A percentile compares a stretch with the other conserved stretches of the same genome.
These are phyloP conservation scores for Melopsittacus undulatus DNA, from an alignment of 2,797 vertebrate genomes.

Conservation along the genomic window DNA sequence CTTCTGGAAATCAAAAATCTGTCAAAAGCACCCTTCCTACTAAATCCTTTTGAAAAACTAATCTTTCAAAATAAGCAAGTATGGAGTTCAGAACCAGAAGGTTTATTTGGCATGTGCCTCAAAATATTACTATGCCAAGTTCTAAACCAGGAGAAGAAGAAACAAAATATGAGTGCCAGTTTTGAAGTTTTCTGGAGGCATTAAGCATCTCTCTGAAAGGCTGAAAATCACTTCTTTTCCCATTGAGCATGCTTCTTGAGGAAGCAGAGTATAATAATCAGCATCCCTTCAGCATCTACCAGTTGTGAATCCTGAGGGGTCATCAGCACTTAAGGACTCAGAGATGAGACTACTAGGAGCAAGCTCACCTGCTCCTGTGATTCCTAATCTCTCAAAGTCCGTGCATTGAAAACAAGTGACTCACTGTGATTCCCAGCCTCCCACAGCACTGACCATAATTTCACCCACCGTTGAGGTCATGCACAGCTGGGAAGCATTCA, in stretches of 20 bases:
- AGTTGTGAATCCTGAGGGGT: not conserved
- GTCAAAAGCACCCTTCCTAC: not conserved
- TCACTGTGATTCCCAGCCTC: not conserved
- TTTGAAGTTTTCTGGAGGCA: not conserved
- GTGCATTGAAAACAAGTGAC: not conserved
- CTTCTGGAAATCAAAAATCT: not conserved
- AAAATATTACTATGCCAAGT: not conserved
- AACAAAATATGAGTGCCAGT: not conserved
- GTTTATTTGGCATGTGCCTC: not conserved
- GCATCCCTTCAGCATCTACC: not conserved
- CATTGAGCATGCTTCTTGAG: not conserved
- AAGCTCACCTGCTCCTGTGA: not conserved
- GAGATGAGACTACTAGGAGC: not conserved
- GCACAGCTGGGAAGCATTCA: not conserved
- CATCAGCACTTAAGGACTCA: not conserved
- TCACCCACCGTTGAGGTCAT: fast-evolving
- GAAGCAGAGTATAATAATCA: not conserved
- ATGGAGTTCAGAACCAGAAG: not conserved
- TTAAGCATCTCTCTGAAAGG: not conserved
- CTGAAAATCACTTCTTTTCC: not conserved
- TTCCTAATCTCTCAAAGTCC: not conserved
- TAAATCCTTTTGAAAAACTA: not conserved
- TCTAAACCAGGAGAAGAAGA: not conserved
- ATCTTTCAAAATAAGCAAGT: not conserved
- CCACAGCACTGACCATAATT: not conserved